Base-by-base conservation (phyloP, 2,888 invertebrate species). In the Dendrolimus pini region DNA sequence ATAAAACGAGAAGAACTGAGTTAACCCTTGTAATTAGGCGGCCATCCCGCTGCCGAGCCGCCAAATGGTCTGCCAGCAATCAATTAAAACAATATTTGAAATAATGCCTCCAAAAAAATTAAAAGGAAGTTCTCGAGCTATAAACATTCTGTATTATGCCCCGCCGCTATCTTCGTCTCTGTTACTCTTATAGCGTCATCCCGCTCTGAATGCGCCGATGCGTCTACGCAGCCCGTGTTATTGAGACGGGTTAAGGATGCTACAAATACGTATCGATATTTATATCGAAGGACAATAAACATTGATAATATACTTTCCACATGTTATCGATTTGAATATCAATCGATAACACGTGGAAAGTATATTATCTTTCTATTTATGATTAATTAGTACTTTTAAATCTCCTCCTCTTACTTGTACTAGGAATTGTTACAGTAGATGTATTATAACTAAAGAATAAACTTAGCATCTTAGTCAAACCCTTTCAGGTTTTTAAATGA, bases 61-160 rank as follows among this genome's bases (percentile, higher is more conserved):
- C 85, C 89, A 79, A 82, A 83, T 82, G 83, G 84, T 88, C 87
- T 88, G 81, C 80, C 77, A 76, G 86, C 87, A 85, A 88, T 88
- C 88, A 86, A 89, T 89, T 89, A 88, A 88, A 88, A 88, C 89
- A 89, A 89, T 89, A 89, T 89, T 89, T 89, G 86, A 86, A 88
- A 89, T 88, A 83, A 83, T 85, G 83, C 77, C 76, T 71, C 77
- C 72, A 84, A 87, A 89, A 88, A 87, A 85, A 74, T 75, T 76
- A 82, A 87, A 86, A 82, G 83, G 84, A 80, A 83, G 80, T 81
- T 77, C 78, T 81, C 74, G 70, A 75, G 81, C 82, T 79, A 86
- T 86, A 87, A 89, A 86, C 83, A 82, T 83, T 82, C 78, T 75
- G 75, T 83, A 72, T 86, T 81, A 82, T 82, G 75, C 74, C 76